Evolutionary conservation across 2,888 invertebrate genomes (phyloP), one percentile per base, ranked within the genome.

Genomic region (Melangyna quadrimaculata): DNA sequence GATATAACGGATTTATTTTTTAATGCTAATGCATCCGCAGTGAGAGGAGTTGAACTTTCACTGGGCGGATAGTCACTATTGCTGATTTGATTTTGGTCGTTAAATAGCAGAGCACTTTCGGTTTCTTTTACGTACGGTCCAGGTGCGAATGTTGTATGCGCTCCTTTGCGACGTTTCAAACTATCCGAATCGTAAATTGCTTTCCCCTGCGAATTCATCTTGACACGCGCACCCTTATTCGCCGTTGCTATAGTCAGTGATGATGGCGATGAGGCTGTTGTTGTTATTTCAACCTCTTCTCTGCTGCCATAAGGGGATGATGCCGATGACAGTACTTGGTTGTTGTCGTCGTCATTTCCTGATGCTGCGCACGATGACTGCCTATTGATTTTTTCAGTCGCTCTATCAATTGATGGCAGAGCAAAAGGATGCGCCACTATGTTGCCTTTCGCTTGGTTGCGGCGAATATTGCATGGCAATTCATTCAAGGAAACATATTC

Each of bases 141-240:
- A 74, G 97, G 97, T 93, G 96, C 96, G 90, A 97, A 97, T 37
- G 97, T 97, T 43, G 96, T 96, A 90, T 97, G 96, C 17, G 96
- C 95, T 81, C 95, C 95, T 93, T 96, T 96, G 88, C 91, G 91
- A 88, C 96, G 93, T 90, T 95, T 95, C 87, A 97, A 92, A 90
- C 97, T 97, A 89, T 97, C 97, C 22, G 97, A 97, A 87, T 96
- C 96, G 92, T 96, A 97, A 82, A 97, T 95, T 55, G 97, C 96
- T 93, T 96, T 96, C 69, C 97, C 98, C 89, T 96, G 96, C 27
- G 97, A 95, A 92, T 97, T 96, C 55, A 97, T 92, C 40, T 95
- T 96, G 48, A 97, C 97, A 89, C 96, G 94, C 24, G 96, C 87
- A 88, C 89, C 89, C 88, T 87, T 89, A 74, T 88, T 88, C 22